phyloP scores from a whole-genome alignment of 2,888 invertebrate genomes.

The Magallana nippona region DNA sequence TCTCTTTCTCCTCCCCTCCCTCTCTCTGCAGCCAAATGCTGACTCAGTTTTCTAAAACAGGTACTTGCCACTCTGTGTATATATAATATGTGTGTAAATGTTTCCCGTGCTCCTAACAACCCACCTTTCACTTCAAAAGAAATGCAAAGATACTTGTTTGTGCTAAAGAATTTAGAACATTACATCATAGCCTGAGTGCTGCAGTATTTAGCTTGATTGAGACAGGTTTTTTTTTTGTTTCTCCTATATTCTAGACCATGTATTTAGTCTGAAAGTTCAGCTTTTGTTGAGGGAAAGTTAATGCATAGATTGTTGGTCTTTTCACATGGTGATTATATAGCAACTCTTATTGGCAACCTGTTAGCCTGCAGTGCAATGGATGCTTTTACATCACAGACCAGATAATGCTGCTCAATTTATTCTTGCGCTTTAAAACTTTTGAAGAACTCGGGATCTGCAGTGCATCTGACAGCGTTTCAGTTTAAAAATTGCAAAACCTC shows the following conservation, averaged over 20 bases:
- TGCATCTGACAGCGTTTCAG: not conserved
- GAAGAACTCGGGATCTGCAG: not conserved
- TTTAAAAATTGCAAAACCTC: not conserved
- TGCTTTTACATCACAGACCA: slow-evolving; percentile 19
- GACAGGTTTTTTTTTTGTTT: not conserved
- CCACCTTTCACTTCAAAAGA: slow-evolving; percentile 30
- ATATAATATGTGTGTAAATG: slow-evolving; percentile 32
- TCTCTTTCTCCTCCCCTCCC: not conserved
- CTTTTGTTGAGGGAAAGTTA: slow-evolving; percentile 30
- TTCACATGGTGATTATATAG: slow-evolving; percentile 21
- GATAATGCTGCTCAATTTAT: slow-evolving; percentile 17
- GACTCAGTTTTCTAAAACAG: not conserved
- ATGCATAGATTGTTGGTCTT: slow-evolving; percentile 8
- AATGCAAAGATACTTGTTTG: slow-evolving; percentile 14
- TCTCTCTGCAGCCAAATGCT: not conserved
- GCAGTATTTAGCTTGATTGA: slow-evolving; percentile 7
- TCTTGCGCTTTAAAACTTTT: not conserved
- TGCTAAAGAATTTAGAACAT: slow-evolving; percentile 7
- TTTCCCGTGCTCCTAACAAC: slow-evolving; percentile 10
- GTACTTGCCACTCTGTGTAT: slow-evolving; percentile 1
- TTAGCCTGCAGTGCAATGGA: not conserved
- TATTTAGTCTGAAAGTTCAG: slow-evolving; percentile 30
- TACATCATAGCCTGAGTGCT: slow-evolving; percentile 7
- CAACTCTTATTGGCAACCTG: slow-evolving; percentile 25
- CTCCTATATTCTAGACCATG: not conserved